Conservation (phyloP, 2,113 vertebrate genomes). For the Cyanistes caeruleus region DNA sequence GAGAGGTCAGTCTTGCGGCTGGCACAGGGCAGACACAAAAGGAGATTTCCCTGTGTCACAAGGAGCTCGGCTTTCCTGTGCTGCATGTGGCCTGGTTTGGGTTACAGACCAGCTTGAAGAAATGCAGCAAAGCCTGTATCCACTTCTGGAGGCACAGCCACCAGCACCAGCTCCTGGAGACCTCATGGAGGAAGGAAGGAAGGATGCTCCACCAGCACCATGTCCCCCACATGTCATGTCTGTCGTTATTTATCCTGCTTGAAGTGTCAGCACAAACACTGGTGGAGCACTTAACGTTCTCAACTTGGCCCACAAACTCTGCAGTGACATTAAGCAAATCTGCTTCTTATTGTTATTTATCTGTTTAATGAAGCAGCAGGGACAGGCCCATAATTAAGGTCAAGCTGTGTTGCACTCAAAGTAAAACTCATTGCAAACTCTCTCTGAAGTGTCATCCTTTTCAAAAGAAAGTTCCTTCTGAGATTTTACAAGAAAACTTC, state of each 20-base stretch:
- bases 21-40: not conserved
- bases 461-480: slow-evolving; percentile 32
- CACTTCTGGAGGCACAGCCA: not conserved
- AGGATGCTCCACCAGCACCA: not conserved
- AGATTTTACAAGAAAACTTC: slow-evolving; percentile 30
- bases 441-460: not conserved
- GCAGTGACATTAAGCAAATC: slow-evolving; percentile 14
- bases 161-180: not conserved
- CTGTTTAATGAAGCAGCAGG: slow-evolving; percentile 2
- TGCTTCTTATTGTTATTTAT: slow-evolving; percentile 40
- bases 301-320: not conserved
- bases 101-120: not conserved
- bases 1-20: not conserved
- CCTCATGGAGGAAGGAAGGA: not conserved
- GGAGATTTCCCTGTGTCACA: not conserved
- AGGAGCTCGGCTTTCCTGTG: not conserved
- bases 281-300: not conserved
- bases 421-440: not conserved
- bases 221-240: not conserved
- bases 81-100: not conserved
- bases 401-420: not conserved
- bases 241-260: not conserved
- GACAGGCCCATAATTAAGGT: slow-evolving; percentile 19
- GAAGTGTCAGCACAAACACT: not conserved
- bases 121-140: fast-evolving